Evolutionary conservation across 2,113 vertebrate species (phyloP).

Genomic region (Bos indicus): DNA sequence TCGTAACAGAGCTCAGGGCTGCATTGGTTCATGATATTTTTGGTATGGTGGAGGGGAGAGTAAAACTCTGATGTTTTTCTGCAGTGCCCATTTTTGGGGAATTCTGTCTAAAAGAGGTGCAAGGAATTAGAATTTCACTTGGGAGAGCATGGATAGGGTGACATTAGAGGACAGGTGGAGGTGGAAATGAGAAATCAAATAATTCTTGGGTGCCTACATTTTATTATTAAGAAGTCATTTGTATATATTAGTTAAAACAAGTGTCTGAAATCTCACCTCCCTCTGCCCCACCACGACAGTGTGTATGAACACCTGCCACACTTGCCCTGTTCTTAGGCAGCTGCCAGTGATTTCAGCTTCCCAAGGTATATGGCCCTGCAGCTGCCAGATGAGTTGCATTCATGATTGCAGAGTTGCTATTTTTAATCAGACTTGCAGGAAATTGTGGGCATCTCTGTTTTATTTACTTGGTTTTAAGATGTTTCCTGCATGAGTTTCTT

Average conservation of each 20-base stretch:
- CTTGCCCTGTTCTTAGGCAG: not conserved
- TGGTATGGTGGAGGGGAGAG: not conserved
- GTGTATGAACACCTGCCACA: not conserved
- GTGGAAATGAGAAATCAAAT: slow-evolving; percentile 11
- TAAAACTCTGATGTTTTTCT: slow-evolving; percentile 18
- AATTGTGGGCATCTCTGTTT: slow-evolving; percentile 59
- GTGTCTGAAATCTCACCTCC: not conserved
- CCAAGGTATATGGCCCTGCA: slow-evolving; percentile 48
- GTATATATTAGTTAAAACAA: not conserved
- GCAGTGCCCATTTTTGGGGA: not conserved
- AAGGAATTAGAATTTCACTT: slow-evolving; percentile 6
- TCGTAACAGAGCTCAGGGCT: not conserved
- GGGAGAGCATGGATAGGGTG: not conserved
- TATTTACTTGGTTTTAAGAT: slow-evolving; percentile 62
- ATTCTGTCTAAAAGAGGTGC: not conserved
- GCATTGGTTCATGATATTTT: slow-evolving; percentile 25
- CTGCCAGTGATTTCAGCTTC: slow-evolving; percentile 28
- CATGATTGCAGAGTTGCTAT: slow-evolving; percentile 43
- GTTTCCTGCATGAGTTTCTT: slow-evolving; percentile 43
- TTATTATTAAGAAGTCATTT: slow-evolving; percentile 12
- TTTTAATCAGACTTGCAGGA: slow-evolving; percentile 62
- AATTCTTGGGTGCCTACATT: not conserved
- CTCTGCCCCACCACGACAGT: not conserved
- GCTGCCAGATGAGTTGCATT: slow-evolving; percentile 35
- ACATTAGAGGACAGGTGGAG: not conserved